Evolutionary conservation across 2,888 invertebrate genomes (phyloP), one percentile per base, ranked within the genome.

Genomic region (Eupithecia pulchellata): DNA sequence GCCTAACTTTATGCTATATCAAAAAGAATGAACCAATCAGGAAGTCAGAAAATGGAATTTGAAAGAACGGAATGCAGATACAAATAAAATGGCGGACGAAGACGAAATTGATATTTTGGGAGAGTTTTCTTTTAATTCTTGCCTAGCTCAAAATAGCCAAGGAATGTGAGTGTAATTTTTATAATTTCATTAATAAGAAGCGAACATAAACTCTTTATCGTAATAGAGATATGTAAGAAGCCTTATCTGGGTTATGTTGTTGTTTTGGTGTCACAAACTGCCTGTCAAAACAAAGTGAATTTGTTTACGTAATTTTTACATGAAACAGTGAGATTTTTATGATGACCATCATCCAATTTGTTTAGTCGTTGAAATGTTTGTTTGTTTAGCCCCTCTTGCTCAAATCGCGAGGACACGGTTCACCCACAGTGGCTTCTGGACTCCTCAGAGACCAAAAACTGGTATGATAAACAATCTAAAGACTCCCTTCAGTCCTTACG

Each of bases 61-160:
- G 17, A 17, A 42, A 17, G 39, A 30, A 30, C 3, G 2, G 20
- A 55, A 68, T 4, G 64, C n/a, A n/a, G 6, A 68, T 39, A 6
- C 77, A 80, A 78, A 74, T 78, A 90, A 88, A 81, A 96, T 96
- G 96, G 96, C 96, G 81, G 96, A 96, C 78, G 96, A 97, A 68
- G 96, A 96, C 78, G 96, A 97, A 91, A 95, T 97, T 84, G 97
- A 97, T 91, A 92, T 97, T 84, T 92, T 97, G 80, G 96, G 96
- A 75, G 96, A 96, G 92, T 96, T 96, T 87, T 95, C 95, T 75
- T 95, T 96, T 86, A 96, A 96, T 91, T 95, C 95, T 82, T 95
- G 95, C 82, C 90, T 96, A 79, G 93, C 95, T 58, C 95, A 95
- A 88, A 95, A 94, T 81, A 95, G 92, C 80, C 92, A 95, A 80